Evolutionary conservation across 2,888 invertebrate genomes (phyloP), one percentile per base, ranked within the genome.

Genomic region (Dioctria rufipes): DNA sequence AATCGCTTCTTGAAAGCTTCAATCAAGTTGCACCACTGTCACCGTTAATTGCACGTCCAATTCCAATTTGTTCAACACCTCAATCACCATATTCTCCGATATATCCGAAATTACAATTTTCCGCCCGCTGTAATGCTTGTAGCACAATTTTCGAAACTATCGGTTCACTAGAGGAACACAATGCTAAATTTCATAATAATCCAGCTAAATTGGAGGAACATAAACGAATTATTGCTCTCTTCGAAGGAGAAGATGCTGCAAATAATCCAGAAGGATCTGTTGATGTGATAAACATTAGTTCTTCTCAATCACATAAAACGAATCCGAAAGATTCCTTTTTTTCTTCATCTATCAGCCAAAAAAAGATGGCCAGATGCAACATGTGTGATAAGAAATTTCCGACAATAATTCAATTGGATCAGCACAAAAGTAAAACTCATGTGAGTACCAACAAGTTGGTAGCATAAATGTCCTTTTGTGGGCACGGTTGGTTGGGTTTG

Each of bases 91-190:
- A 65, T 46, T 67, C 78, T 5, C 78, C 78, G 46, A 63, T 67
- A 43, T 79, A 78, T 43, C 58, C 80, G 63, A 75, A 51, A 25
- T 58, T 85, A 73, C 84, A 82, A 3, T 85, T 86, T 67, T 87
- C 87, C 13, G 88, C 88, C 3, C 86, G 88, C 13, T 88, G 89
- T 71, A 86, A 86, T 79, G 86, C 86, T 39, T 88, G 89, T 81
- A 87, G 86, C 75, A 83, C 86, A 66, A 80, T 85, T 4, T 89
- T 88, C 71, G 86, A 86, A 37, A 85, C 86, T 3, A 85, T 89
- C 37, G 85, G 85, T 60, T 86, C 86, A 13, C 82, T 88, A 40
- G 89, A 88, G 82, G 83, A 86, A 4, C 88, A 88, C 80, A 88
- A 89, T 82, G 86, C 85, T 3, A 83, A 83, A 71, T 85, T 86